Conservation (phyloP, 2,797 vertebrate species). For the Esox masquinongy region DNA sequence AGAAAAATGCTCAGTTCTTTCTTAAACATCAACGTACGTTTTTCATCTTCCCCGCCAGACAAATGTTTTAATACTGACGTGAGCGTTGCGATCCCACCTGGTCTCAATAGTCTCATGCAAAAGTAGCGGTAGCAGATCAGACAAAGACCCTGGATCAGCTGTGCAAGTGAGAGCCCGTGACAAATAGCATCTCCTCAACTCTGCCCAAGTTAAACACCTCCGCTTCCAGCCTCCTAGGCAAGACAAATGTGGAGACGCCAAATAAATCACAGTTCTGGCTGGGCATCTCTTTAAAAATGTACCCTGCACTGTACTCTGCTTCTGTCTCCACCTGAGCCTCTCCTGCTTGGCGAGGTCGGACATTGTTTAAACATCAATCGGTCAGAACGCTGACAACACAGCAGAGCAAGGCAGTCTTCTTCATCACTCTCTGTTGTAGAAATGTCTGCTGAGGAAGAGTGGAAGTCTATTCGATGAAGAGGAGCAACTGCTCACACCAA, state of each 20-base stretch:
- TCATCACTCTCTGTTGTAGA: neutral
- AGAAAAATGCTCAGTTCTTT: no score
- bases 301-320: slow-evolving; percentile 46
- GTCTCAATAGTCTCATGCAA: slow-evolving; percentile 15
- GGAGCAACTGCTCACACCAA: no score
- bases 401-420: slow-evolving; percentile 6
- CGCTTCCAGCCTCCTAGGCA: slow-evolving; percentile 45
- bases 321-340: slow-evolving; percentile 32
- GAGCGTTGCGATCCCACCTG: neutral
- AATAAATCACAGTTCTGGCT: slow-evolving; percentile 52
- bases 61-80: no score
- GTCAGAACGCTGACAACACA: slow-evolving; percentile 44
- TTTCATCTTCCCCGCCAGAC: no score
- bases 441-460: no score
- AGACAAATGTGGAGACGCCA: slow-evolving; percentile 43
- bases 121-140: slow-evolving; percentile 22
- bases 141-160: slow-evolving; percentile 24
- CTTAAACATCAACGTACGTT: no score
- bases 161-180: slow-evolving; percentile 39
- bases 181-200: slow-evolving; percentile 50
- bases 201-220: slow-evolving; percentile 51
- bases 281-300: slow-evolving; percentile 55
- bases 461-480: no score
- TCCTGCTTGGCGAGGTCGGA: slow-evolving; percentile 50
- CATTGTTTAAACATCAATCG: slow-evolving; percentile 63